These are phyloP conservation scores for Pitangus sulphuratus DNA, from an alignment of 2,797 vertebrate species.

Conservation along the genomic window DNA sequence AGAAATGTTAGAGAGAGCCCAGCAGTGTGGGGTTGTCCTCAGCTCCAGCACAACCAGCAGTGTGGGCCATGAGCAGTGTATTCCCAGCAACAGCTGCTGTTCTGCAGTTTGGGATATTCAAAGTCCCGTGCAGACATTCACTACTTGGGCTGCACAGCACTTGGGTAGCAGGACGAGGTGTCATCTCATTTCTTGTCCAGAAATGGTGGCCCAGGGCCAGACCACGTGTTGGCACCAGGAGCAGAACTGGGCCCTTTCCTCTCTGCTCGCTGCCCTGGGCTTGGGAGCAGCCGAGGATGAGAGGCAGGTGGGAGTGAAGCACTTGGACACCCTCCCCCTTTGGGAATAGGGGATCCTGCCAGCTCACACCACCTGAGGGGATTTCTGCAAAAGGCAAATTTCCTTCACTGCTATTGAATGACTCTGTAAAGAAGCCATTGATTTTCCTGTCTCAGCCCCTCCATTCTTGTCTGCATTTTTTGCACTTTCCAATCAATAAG, in stretches of 20 bases:
- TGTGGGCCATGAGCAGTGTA: neutral
- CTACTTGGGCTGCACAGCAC: neutral
- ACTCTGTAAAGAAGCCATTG: slow-evolving; percentile 5
- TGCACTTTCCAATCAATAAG: slow-evolving; percentile 7
- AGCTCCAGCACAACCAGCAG: neutral
- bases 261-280: neutral
- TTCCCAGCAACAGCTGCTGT: slow-evolving; percentile 19
- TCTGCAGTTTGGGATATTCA: neutral
- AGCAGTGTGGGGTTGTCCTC: neutral
- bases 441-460: slow-evolving; percentile 7
- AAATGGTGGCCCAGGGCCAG: slow-evolving; percentile 3
- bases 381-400: slow-evolving; percentile 12
- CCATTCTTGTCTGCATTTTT: slow-evolving; percentile 17
- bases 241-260: neutral
- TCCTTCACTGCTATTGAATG: slow-evolving; percentile 7
- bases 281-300: neutral
- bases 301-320: neutral
- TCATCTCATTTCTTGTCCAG: neutral
- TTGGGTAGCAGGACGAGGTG: neutral
- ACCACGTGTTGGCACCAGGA: neutral
- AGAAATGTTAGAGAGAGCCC: neutral
- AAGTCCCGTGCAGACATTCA: neutral
- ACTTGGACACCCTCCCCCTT: neutral
- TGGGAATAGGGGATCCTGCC: neutral
- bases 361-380: neutral